These are phyloP conservation scores for Sturnus vulgaris DNA, from an alignment of 2,113 vertebrate species.

Conservation along the genomic window DNA sequence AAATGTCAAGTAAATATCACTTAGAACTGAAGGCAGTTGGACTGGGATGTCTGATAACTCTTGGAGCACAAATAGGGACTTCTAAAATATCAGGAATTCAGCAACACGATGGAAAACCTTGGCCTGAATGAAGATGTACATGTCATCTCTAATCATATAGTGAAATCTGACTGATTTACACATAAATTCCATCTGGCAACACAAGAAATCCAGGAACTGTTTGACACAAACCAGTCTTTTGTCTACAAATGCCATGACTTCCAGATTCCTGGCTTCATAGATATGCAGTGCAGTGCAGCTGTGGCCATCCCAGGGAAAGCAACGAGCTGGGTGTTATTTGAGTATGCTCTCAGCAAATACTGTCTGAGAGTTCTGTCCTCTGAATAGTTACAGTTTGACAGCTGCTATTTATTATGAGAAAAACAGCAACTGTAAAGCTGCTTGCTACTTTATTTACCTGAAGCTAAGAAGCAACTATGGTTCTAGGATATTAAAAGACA, in stretches of 20 bases:
- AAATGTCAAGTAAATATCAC: background rate
- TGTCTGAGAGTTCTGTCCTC: background rate
- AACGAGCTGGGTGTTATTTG: background rate
- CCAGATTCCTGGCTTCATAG: background rate
- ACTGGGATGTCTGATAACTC: background rate
- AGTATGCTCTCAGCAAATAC: background rate
- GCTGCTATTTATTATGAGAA: slow-evolving; percentile 33
- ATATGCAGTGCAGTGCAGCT: background rate
- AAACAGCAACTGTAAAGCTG: slow-evolving; percentile 27
- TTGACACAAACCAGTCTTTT: background rate
- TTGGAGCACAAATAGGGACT: background rate
- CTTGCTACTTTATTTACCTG: slow-evolving; percentile 36
- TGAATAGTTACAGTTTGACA: background rate
- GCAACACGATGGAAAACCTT: background rate
- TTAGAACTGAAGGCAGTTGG: background rate
- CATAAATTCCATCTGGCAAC: background rate
- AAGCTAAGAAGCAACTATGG: background rate
- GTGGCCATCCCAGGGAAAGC: background rate
- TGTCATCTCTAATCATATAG: background rate
- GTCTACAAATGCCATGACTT: background rate
- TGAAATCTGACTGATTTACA: background rate
- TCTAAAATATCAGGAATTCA: background rate
- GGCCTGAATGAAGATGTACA: background rate
- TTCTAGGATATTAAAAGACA: background rate
- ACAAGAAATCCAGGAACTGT: background rate